A percentile compares a stretch with the other conserved stretches of the same genome.
Evolutionary conservation across 2,888 invertebrate genomes (phyloP).

Genomic region (Coleophora deauratella): DNA sequence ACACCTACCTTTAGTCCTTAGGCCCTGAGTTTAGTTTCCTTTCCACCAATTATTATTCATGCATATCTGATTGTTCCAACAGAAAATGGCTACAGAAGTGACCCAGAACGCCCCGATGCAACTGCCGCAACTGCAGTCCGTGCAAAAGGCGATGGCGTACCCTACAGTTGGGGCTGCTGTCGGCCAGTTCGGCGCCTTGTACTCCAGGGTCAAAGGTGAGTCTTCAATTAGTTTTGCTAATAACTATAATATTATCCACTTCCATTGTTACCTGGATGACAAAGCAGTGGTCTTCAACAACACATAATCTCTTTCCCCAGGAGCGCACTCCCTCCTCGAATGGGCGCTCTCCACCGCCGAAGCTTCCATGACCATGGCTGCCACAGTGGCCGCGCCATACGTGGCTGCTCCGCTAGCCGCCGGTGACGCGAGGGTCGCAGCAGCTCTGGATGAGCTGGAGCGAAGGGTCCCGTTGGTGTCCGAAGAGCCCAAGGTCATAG

Average conservation of each 20-base stretch:
- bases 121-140: conserved; percentile 58
- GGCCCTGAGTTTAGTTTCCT: too few species aligned
- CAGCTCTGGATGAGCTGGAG: conserved; percentile 78
- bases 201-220: conserved; percentile 68
- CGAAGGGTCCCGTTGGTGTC: conserved; percentile 78
- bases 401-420: conserved; percentile 61
- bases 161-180: conserved; percentile 73
- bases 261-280: too few species aligned
- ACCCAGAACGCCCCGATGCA: conserved; percentile 25
- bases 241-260: too few species aligned
- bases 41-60: too few species aligned
- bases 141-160: conserved; percentile 69
- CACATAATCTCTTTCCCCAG: conserved; percentile 29
- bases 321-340: conserved; percentile 77
- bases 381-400: conserved; percentile 77
- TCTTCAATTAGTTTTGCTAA: not conserved
- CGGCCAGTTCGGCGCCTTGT: conserved; percentile 71
- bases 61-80: not conserved
- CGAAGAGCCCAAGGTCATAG: conserved; percentile 76
- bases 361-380: conserved; percentile 76
- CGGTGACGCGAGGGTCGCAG: conserved; percentile 79
- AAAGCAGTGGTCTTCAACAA: too few species aligned
- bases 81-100: conserved; percentile 58
- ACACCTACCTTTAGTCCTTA: too few species aligned
- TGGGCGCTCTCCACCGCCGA: conserved; percentile 82